These are phyloP conservation scores for Griposia aprilina DNA, from an alignment of 2,888 invertebrate species.

Conservation along the genomic window DNA sequence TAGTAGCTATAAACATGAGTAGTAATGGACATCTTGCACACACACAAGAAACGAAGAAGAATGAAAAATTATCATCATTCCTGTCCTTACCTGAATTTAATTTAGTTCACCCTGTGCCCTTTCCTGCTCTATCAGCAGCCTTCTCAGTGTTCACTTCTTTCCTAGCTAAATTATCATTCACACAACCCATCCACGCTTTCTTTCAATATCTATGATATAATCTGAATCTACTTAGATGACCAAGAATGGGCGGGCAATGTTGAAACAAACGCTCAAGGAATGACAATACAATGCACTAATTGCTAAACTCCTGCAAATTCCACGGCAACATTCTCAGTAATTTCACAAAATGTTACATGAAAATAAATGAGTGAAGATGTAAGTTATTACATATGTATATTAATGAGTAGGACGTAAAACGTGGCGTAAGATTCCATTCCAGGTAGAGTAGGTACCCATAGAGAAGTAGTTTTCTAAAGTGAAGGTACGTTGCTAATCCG, in stretches of 20 bases:
- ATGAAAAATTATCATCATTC: neutral
- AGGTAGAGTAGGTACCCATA: too few species aligned
- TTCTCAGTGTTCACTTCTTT: neutral
- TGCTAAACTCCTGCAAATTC: constrained; percentile 11
- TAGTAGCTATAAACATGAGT: too few species aligned
- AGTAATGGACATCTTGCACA: too few species aligned
- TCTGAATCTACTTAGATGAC: neutral
- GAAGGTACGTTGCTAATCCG: constrained; percentile 20
- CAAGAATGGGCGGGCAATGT: neutral
- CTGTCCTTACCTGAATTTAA: neutral
- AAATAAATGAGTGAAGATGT: constrained; percentile 24
- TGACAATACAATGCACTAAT: constrained; percentile 34
- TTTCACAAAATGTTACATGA: constrained; percentile 41
- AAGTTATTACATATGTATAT: constrained; percentile 17
- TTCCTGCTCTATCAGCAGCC: neutral
- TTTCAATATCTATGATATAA: neutral
- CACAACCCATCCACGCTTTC: neutral
- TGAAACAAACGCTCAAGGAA: neutral
- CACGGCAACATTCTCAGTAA: constrained; percentile 6
- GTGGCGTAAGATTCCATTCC: constrained; percentile 29
- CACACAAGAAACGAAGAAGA: neutral
- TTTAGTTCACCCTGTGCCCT: neutral
- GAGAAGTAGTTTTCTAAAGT: constrained; percentile 20
- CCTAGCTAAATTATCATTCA: neutral
- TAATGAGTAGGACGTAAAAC: constrained; percentile 20